Percentiles rank a stretch among this genome's conserved stretches.
Conservation (phyloP, 1,140 invertebrate species). For the Anastrepha obliqua region DNA sequence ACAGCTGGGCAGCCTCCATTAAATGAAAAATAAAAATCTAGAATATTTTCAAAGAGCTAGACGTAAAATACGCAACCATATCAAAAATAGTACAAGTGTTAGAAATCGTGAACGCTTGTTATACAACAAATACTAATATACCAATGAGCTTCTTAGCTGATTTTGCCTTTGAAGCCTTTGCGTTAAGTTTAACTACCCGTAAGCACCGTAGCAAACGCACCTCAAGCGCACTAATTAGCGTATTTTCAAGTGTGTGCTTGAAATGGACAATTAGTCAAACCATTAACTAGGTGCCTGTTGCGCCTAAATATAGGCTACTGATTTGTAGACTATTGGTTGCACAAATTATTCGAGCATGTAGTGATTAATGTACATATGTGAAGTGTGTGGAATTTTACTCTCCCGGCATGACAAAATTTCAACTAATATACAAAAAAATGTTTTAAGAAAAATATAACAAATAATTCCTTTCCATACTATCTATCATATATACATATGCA, state of each 20-base stretch:
- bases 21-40: background rate
- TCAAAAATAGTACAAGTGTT: background rate
- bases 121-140: background rate
- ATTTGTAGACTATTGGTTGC: background rate
- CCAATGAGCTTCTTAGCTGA: background rate
- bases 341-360: background rate
- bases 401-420: no score
- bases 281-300: background rate
- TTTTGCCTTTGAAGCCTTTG: background rate
- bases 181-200: background rate
- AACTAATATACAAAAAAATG: no score
- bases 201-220: background rate
- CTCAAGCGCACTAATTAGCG: slow-evolving; percentile 4
- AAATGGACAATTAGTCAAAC: slow-evolving; percentile 3
- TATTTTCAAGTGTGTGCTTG: slow-evolving; percentile 8
- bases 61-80: background rate
- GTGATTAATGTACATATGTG: background rate
- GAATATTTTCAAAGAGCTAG: background rate
- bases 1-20: background rate
- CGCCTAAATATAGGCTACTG: background rate
- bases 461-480: no score
- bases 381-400: no score
- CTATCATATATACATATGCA: no score
- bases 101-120: background rate
- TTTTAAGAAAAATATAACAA: no score